phyloP scores from a whole-genome alignment of 2,888 invertebrate genomes.

The Atrina japonica region DNA sequence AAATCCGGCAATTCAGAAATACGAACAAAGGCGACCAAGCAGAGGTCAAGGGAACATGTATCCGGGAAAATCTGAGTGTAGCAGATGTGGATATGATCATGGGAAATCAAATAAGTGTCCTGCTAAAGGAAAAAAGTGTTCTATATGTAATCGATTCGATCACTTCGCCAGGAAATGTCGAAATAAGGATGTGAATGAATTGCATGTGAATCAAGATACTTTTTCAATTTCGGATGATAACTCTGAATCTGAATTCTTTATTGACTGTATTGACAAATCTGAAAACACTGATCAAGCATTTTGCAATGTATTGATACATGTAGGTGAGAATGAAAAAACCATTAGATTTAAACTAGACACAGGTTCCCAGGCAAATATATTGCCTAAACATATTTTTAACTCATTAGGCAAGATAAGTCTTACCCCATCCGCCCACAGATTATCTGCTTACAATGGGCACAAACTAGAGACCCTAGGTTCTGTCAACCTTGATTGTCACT shows the following conservation, averaged over 20 bases:
- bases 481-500: neutral
- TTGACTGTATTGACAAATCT: conserved; percentile 17
- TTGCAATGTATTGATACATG: conserved; percentile 2
- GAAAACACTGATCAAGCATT: conserved; percentile 23
- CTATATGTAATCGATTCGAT: conserved; percentile 23
- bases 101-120: conserved; percentile 21
- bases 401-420: neutral
- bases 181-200: conserved; percentile 1
- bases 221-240: conserved; percentile 7
- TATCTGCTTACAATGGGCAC: conserved; percentile 21
- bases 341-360: conserved; percentile 17
- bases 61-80: neutral
- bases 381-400: neutral
- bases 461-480: neutral
- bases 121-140: conserved; percentile 37
- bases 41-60: too few relatives aligned
- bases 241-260: conserved; percentile 23
- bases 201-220: conserved; percentile 4
- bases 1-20: too few relatives aligned
- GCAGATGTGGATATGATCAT: conserved; percentile 32
- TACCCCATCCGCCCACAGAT: conserved; percentile 2
- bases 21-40: neutral
- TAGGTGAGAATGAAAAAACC: conserved; percentile 5
- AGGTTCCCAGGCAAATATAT: conserved; percentile 13
- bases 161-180: conserved; percentile 35